phyloP scores from a whole-genome alignment of 2,888 invertebrate species.

The Saturnia japonica region DNA sequence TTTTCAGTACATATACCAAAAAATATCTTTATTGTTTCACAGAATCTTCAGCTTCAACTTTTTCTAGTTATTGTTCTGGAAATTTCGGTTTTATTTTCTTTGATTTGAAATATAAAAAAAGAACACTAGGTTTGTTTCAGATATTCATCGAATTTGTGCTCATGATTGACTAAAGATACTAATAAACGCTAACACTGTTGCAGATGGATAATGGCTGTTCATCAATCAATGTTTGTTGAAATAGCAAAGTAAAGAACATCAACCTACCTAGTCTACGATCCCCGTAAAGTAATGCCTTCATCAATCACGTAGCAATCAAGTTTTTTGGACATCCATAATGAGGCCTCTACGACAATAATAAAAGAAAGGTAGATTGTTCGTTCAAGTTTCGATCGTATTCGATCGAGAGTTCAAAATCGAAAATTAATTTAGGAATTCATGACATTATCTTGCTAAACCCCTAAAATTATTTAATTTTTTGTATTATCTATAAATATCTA shows the following conservation, averaged over 20 bases:
- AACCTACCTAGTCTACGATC: not conserved
- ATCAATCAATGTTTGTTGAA: conserved; percentile 2
- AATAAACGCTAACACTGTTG: not conserved
- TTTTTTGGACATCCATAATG: not conserved
- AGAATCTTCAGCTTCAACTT: too few relatives aligned
- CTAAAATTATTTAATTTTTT: not conserved
- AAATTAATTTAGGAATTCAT: not conserved
- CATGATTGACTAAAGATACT: not conserved
- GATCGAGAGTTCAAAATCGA: not conserved
- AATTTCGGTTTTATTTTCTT: too few relatives aligned
- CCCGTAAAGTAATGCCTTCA: not conserved
- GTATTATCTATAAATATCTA: not conserved
- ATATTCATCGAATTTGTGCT: not conserved
- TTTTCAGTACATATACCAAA: too few relatives aligned
- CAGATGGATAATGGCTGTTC: conserved; percentile 7
- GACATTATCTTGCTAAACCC: not conserved
- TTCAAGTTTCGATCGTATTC: not conserved
- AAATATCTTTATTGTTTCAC: too few relatives aligned
- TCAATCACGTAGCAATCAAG: conserved; percentile 7
- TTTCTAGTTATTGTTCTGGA: too few relatives aligned
- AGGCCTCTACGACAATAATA: not conserved
- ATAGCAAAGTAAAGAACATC: not conserved
- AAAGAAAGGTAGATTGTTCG: not conserved
- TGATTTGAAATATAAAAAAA: not conserved
- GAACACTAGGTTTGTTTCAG: not conserved